Percentiles rank a stretch among this genome's conserved stretches.
Evolutionary conservation across 1,140 invertebrate species (phyloP).

Genomic region (Achroia grisella): DNA sequence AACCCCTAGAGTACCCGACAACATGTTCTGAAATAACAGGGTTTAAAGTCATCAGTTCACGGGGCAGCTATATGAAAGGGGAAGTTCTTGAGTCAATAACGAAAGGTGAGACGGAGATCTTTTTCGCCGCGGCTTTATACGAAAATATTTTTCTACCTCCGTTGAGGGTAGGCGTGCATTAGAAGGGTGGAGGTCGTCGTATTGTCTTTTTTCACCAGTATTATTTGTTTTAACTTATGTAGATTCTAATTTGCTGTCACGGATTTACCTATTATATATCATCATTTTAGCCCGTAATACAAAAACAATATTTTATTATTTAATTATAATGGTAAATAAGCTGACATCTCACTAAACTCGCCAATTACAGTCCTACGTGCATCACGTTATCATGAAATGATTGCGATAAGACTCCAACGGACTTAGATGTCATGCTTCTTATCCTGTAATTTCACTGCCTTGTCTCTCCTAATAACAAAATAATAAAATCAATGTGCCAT

Average conservation of each 20-base stretch:
- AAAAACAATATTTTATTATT: too few relatives aligned
- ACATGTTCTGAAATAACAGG: constrained; percentile 31
- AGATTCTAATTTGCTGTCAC: constrained; percentile 5
- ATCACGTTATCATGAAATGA: too few relatives aligned
- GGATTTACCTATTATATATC: too few relatives aligned
- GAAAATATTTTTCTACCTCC: constrained; percentile 54
- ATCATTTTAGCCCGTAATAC: too few relatives aligned
- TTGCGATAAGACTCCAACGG: too few relatives aligned
- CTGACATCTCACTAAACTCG: too few relatives aligned
- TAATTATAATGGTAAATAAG: too few relatives aligned
- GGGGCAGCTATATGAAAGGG: constrained; percentile 57
- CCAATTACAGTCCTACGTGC: too few relatives aligned
- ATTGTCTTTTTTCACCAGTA: constrained; percentile 37
- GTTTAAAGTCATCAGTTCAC: constrained; percentile 60
- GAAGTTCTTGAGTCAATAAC: constrained; percentile 58
- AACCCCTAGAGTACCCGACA: constrained; percentile 18
- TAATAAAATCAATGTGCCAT: too few relatives aligned
- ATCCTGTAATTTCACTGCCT: too few relatives aligned
- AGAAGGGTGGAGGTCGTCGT: constrained; percentile 5
- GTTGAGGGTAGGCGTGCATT: constrained; percentile 9
- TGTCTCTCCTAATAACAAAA: too few relatives aligned
- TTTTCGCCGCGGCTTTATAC: constrained; percentile 46
- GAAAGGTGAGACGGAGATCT: constrained; percentile 57
- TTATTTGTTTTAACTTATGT: constrained; percentile 16
- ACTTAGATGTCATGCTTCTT: too few relatives aligned